Evolutionary conservation across 2,888 invertebrate genomes (phyloP).

Genomic region (Caenorhabditis sp.): DNA sequence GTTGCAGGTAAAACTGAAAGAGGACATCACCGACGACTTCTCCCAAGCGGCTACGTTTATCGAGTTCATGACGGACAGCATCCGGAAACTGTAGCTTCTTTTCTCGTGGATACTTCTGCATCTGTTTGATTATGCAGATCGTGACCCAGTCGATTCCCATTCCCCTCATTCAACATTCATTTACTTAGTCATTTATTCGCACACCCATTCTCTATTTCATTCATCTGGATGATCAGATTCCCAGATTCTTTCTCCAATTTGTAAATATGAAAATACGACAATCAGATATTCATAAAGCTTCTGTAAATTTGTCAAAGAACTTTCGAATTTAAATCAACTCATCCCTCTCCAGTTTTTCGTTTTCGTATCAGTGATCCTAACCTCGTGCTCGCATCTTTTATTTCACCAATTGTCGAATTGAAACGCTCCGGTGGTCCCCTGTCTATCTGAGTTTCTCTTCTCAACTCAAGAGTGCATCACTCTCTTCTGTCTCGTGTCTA

Average conservation of each 20-base stretch:
- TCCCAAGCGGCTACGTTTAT: constrained; percentile 46
- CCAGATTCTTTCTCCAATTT: neutral
- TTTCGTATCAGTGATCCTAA: constrained; percentile 22
- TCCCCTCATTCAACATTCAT: constrained; percentile 37
- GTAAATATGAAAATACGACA: neutral
- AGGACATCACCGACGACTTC: constrained; percentile 60
- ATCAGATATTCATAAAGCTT: no score
- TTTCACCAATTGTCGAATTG: constrained; percentile 39
- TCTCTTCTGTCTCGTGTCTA: constrained; percentile 45
- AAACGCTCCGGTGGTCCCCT: constrained; percentile 24
- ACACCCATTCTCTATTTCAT: constrained; percentile 8
- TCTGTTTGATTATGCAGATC: constrained; percentile 44
- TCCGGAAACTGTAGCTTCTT: constrained; percentile 27
- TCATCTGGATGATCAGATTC: neutral
- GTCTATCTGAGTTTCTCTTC: neutral
- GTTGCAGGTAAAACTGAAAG: constrained; percentile 65
- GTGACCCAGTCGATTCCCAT: constrained; percentile 42
- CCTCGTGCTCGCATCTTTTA: constrained; percentile 33
- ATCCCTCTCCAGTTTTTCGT: constrained; percentile 5
- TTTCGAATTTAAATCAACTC: no score
- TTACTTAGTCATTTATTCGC: constrained; percentile 25
- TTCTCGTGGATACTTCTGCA: neutral
- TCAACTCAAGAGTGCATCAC: constrained; percentile 23
- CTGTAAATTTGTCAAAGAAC: no score
- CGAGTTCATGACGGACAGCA: constrained; percentile 55